phyloP scores from a whole-genome alignment of 2,888 invertebrate species.

The Drosophila mulleri region DNA sequence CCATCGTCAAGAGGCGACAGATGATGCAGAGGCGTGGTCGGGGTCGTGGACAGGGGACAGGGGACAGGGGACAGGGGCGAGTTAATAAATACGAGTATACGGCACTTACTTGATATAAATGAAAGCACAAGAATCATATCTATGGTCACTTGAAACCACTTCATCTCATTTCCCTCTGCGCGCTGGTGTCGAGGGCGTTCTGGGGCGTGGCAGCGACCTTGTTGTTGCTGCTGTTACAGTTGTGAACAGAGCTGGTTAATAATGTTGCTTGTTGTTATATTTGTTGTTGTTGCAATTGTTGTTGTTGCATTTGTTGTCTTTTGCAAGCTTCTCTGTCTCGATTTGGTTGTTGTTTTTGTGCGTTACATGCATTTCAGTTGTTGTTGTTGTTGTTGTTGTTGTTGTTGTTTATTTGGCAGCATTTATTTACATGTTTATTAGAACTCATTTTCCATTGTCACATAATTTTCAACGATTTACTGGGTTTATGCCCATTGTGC shows the following conservation, averaged over 20 bases:
- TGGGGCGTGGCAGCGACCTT: conserved; percentile 61
- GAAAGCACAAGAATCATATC: conserved; percentile 86
- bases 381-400: conserved; percentile 38
- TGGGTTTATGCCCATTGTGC: conserved; percentile 22
- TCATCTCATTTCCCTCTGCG: conserved; percentile 86
- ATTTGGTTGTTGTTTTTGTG: conserved; percentile 34
- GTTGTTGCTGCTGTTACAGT: conserved; percentile 55
- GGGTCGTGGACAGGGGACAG: not conserved
- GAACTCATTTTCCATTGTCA: conserved; percentile 37
- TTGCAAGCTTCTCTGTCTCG: conserved; percentile 5
- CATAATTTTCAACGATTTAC: conserved; percentile 16
- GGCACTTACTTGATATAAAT: conserved; percentile 85
- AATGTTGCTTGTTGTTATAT: conserved; percentile 29
- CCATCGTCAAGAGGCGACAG: not conserved
- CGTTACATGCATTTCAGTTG: conserved; percentile 51
- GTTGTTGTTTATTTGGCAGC: conserved; percentile 63
- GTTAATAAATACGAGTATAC: conserved; percentile 56
- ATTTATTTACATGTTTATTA: conserved; percentile 73
- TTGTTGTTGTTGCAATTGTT: conserved; percentile 20
- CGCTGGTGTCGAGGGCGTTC: conserved; percentile 63
- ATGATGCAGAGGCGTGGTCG: too few species aligned
- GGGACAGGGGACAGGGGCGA: not conserved
- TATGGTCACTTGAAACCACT: conserved; percentile 86
- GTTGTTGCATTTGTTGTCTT: conserved; percentile 20
- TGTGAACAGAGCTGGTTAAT: conserved; percentile 38